Percentiles rank a stretch among this genome's conserved stretches.
Evolutionary conservation across 1,140 invertebrate genomes (phyloP).

Genomic region (Apis dorsata): DNA sequence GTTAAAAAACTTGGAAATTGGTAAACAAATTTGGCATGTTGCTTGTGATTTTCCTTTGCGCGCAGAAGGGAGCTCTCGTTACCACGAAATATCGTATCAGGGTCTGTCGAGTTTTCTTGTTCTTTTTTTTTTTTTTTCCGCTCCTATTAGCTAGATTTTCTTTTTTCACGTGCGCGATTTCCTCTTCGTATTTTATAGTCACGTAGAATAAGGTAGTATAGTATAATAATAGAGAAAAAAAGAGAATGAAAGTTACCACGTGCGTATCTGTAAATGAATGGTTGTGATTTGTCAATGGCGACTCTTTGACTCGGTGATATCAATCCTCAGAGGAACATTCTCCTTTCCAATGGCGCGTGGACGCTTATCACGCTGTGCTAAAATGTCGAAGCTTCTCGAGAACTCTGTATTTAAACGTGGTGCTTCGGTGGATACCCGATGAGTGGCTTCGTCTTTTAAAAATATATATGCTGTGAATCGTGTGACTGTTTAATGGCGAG

Average conservation of each 20-base stretch:
- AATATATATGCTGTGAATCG: constrained; percentile 20
- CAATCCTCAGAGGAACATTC: constrained; percentile 19
- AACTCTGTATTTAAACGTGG: background rate
- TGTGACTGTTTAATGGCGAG: background rate
- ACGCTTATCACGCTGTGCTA: background rate
- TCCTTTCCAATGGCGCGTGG: background rate
- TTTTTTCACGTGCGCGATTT: background rate
- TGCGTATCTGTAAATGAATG: background rate
- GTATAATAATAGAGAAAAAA: background rate
- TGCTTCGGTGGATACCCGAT: background rate
- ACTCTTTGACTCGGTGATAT: constrained; percentile 15
- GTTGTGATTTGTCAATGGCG: background rate
- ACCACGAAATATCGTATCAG: constrained; percentile 16
- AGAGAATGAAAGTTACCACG: constrained; percentile 9
- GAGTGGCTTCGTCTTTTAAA: constrained; percentile 15
- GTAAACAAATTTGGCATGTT: background rate
- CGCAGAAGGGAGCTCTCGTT: constrained; percentile 2
- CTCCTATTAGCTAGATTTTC: background rate
- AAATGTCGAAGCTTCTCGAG: background rate
- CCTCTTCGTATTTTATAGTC: background rate
- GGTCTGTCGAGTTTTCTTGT: background rate
- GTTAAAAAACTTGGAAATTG: no score
- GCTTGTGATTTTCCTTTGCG: background rate
- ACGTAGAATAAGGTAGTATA: background rate
- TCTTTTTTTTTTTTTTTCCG: no score